Percentiles rank a stretch among this genome's conserved stretches.
phyloP scores from a whole-genome alignment of 2,888 invertebrate species.

The Lithophane semibrunnea region DNA sequence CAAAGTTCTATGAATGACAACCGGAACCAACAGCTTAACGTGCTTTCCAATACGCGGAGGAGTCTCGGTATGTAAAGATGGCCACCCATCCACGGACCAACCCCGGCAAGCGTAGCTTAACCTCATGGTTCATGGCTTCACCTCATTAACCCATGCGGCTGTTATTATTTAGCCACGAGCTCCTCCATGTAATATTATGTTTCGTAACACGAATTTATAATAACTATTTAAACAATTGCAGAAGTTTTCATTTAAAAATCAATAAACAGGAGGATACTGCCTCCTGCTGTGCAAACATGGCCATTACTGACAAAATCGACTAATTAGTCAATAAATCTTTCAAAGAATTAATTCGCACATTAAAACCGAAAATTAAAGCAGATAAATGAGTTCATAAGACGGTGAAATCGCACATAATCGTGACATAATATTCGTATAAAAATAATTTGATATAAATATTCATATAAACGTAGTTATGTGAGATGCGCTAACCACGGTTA shows the following conservation, averaged over 20 bases:
- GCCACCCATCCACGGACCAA: no score
- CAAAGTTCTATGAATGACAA: no score
- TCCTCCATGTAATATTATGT: no score
- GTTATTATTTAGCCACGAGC: no score
- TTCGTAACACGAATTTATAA: not conserved
- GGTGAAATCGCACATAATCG: slow-evolving; percentile 57
- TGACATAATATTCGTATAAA: slow-evolving; percentile 63
- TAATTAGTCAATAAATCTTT: slow-evolving; percentile 28
- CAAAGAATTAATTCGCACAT: slow-evolving; percentile 38
- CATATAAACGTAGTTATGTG: slow-evolving; percentile 77
- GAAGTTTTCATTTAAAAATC: not conserved
- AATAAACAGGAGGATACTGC: not conserved
- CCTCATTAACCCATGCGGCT: no score
- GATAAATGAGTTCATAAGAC: slow-evolving; percentile 29
- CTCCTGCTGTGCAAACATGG: not conserved
- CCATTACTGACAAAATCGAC: not conserved
- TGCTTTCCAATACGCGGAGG: no score
- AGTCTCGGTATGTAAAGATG: no score
- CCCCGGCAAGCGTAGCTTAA: no score
- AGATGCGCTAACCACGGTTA: slow-evolving; percentile 82
- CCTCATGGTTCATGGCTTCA: no score
- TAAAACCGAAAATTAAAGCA: slow-evolving; percentile 36
- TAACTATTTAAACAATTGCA: not conserved
- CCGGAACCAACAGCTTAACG: no score
- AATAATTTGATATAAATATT: slow-evolving; percentile 62